Conservation (phyloP, 2,113 vertebrate species). For the Poecile atricapillus region DNA sequence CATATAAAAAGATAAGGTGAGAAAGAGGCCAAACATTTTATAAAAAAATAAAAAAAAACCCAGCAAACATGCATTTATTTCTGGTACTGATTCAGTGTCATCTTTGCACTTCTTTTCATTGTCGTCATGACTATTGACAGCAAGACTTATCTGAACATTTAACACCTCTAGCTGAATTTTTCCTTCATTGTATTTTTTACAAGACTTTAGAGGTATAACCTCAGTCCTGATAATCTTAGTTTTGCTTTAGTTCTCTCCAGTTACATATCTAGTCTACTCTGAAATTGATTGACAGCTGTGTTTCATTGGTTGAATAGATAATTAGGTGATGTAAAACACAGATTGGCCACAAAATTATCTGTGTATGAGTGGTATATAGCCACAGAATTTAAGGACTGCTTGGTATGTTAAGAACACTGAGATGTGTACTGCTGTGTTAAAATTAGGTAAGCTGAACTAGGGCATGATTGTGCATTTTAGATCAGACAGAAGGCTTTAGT, state of each 20-base stretch:
- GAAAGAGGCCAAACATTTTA: background rate
- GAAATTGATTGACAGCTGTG: background rate
- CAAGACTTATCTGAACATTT: background rate
- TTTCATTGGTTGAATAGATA: background rate
- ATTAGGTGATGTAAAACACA: background rate
- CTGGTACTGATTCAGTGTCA: background rate
- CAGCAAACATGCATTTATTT: background rate
- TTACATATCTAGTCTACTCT: background rate
- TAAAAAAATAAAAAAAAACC: background rate
- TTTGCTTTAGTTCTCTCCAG: background rate
- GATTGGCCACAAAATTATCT: background rate
- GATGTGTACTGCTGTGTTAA: background rate
- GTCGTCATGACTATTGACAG: background rate
- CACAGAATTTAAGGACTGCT: background rate
- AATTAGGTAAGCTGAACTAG: background rate
- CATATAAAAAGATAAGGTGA: background rate
- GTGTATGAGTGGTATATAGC: background rate
- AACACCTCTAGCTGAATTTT: background rate
- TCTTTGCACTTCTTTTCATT: background rate
- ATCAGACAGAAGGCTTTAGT: background rate
- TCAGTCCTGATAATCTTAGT: background rate
- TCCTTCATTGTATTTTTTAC: background rate
- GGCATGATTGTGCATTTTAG: background rate
- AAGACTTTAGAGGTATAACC: background rate
- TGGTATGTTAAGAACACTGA: background rate